Percentiles rank a stretch among this genome's conserved stretches.
Conservation (phyloP, 2,113 vertebrate genomes). For the Brachirus orientalis region DNA sequence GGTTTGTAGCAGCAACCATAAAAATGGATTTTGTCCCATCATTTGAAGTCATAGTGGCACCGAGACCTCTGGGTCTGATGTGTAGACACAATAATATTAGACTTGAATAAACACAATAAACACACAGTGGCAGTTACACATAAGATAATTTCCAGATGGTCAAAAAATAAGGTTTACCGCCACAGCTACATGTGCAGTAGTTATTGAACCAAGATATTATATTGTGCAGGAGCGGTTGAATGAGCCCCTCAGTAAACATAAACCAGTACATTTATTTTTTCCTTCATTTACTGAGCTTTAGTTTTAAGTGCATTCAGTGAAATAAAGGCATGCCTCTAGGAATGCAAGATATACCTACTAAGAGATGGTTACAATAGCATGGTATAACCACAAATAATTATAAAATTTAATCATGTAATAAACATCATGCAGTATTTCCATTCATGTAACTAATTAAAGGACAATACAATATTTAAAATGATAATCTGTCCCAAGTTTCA, state of each 20-base stretch:
- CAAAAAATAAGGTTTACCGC: slow-evolving; percentile 31
- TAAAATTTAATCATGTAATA: too few species aligned
- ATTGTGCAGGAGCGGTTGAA: slow-evolving; percentile 42
- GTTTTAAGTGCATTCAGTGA: slow-evolving; percentile 50
- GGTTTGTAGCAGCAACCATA: slow-evolving; percentile 14
- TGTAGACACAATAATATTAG: slow-evolving; percentile 33
- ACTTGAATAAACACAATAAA: slow-evolving; percentile 46
- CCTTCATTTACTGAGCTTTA: slow-evolving; percentile 37
- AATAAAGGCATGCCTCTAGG: slow-evolving; percentile 30
- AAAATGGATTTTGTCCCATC: slow-evolving; percentile 33
- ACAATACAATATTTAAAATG: too few species aligned
- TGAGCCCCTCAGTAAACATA: slow-evolving; percentile 52
- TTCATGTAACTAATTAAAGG: too few species aligned
- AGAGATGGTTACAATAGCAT: too few species aligned
- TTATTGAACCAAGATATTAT: slow-evolving; percentile 44
- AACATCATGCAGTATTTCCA: too few species aligned
- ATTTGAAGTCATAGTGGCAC: slow-evolving; percentile 24
- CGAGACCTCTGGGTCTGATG: slow-evolving; percentile 4
- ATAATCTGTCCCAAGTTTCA: too few species aligned
- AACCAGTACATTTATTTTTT: slow-evolving; percentile 49
- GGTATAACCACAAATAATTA: neutral
- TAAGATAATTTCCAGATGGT: slow-evolving; percentile 37
- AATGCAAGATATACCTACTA: neutral
- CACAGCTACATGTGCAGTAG: slow-evolving; percentile 5
- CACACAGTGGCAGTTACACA: slow-evolving; percentile 37